These are phyloP conservation scores for Corynorhinus townsendii DNA, from an alignment of 2,113 vertebrate species.

Conservation along the genomic window DNA sequence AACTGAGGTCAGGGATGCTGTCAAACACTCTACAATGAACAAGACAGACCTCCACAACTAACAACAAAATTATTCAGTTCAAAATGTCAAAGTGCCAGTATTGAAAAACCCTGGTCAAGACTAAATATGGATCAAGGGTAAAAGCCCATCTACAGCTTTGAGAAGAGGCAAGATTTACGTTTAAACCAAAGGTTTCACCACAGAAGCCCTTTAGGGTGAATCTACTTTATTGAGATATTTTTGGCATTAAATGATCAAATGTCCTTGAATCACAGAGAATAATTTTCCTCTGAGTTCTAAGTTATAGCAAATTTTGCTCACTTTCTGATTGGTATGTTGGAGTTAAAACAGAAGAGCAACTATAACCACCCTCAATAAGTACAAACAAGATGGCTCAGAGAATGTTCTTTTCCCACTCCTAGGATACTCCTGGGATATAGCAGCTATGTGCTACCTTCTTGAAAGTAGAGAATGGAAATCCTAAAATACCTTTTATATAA, in stretches of 20 bases:
- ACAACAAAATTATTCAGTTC: background rate
- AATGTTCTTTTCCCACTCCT: background rate
- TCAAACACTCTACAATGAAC: background rate
- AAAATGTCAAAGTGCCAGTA: background rate
- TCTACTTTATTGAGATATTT: conserved; percentile 1
- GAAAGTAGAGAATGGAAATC: background rate
- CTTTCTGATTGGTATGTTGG: conserved; percentile 4
- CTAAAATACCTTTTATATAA: background rate
- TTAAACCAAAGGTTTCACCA: background rate
- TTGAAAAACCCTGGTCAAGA: background rate
- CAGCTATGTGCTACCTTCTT: background rate
- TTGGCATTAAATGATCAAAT: background rate
- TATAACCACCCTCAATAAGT: background rate
- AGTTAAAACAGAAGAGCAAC: background rate
- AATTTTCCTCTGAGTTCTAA: conserved; percentile 30
- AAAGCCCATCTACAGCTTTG: background rate
- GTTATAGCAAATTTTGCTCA: background rate
- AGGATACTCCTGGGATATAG: no score
- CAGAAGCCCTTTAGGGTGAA: background rate
- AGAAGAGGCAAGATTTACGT: background rate
- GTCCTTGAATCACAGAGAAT: background rate
- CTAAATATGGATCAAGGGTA: background rate
- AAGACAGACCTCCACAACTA: background rate
- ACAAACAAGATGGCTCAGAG: background rate
- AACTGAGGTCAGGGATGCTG: background rate